Evolutionary conservation across 2,113 vertebrate genomes (phyloP), one percentile per base, ranked within the genome.

Genomic region (Dendrocopos noguchii): DNA sequence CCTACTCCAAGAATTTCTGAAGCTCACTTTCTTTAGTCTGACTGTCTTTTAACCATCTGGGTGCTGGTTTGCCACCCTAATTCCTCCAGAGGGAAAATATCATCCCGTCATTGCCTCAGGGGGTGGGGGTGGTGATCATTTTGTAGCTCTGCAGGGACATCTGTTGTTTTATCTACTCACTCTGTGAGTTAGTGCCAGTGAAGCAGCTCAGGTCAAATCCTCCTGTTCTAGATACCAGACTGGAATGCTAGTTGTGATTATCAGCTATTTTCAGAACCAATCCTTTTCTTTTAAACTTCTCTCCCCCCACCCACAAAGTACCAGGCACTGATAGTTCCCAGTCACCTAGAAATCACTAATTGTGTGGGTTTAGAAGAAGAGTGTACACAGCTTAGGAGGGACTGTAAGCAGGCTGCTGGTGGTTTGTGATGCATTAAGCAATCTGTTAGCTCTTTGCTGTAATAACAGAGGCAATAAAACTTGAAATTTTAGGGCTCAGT

Each of bases 1-100:
- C n/a, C 71, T 79, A 8, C 55, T 93, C n/a, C 59, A 67, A 50
- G 47, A 72, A 61, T 75, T 95, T 90, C 89, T 72, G 84, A 82
- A 73, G 73, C 52, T 61, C 63, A 8, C 31, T 84, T 67, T 77
- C 39, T 85, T 63, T 55, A 82, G 42, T 84, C 39, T 15, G 50
- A 6, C 20, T 87, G 27, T 31, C n/a, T 87, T 95, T 95, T 80
- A 91, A 75, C 59, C 12, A 17, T 36, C 44, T 87, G 34, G 33
- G 4, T 89, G 34, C 68, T 85, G 64, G 28, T 67, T 85, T 87
- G 39, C 42, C 47, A 57, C 1, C 1, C 10, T 44, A 2, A 60
- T 80, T 85, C 33, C 15, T 85, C 31, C 70, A 80, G 68, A 72
- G 42, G 36, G 52, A 52, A 84, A 78, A 27, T 29, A 73, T 6